phyloP scores from a whole-genome alignment of 2,888 invertebrate species.

The Blomia tropicalis region DNA sequence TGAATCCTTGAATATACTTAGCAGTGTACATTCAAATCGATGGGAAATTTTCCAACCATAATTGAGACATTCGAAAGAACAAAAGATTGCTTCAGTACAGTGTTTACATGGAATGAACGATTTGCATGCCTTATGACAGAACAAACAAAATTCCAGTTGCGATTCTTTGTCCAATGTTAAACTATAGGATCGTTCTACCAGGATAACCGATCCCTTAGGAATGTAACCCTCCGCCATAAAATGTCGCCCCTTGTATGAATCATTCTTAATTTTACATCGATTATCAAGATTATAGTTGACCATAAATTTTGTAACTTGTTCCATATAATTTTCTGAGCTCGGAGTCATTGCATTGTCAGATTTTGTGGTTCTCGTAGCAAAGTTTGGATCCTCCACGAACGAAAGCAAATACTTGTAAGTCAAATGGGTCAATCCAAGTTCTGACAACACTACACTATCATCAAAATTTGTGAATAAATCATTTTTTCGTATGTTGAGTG shows the following conservation, averaged over 20 bases:
- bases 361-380: neutral
- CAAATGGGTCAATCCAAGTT: neutral
- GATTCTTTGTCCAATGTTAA: neutral
- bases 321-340: neutral
- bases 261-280: neutral
- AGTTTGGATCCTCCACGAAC: neutral
- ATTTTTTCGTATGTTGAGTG: neutral
- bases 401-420: neutral
- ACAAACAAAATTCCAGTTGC: neutral
- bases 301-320: neutral
- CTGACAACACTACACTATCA: neutral
- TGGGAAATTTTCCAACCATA: neutral
- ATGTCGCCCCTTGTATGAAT: constrained; percentile 5
- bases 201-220: neutral
- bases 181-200: constrained; percentile 5
- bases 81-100: constrained; percentile 20
- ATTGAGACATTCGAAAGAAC: constrained; percentile 2
- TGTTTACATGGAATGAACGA: constrained; percentile 9
- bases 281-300: neutral
- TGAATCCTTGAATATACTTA: neutral
- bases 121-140: neutral
- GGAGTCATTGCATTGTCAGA: neutral
- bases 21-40: constrained; percentile 14
- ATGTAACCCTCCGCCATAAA: neutral
- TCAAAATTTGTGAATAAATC: neutral